phyloP scores from a whole-genome alignment of 2,797 vertebrate genomes.

The Falco novaeseelandiae region DNA sequence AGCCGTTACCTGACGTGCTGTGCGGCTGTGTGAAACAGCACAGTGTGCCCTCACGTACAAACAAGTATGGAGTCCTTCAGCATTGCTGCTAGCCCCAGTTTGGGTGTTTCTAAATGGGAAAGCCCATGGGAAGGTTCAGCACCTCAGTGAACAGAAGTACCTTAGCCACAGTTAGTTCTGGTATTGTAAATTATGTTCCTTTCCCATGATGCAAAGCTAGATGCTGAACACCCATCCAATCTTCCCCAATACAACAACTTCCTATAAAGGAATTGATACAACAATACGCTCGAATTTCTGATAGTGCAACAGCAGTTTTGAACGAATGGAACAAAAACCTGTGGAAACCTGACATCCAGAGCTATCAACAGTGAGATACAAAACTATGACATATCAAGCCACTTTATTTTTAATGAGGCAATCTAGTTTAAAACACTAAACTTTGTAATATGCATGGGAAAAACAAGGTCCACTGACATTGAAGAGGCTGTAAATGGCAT shows the following conservation, averaged over 20 bases:
- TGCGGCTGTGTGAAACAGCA: neutral
- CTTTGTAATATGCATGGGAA: rapidly evolving
- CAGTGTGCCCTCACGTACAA: neutral
- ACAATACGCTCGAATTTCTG: neutral
- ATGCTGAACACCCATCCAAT: neutral
- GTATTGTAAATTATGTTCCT: neutral
- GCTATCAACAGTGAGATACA: neutral
- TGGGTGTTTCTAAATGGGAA: neutral
- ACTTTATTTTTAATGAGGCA: neutral
- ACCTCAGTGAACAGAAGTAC: neutral
- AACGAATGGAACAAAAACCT: neutral
- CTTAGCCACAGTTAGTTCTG: neutral
- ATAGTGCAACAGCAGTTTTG: neutral
- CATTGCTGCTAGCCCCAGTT: rapidly evolving
- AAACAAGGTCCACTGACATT: neutral
- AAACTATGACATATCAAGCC: rapidly evolving
- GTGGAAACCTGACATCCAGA: neutral
- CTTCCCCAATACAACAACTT: rapidly evolving
- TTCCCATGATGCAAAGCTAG: neutral
- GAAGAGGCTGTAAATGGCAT: neutral
- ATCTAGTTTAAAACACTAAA: neutral
- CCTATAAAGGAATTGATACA: neutral
- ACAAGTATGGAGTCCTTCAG: neutral
- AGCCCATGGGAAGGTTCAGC: neutral
- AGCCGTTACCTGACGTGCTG: neutral